Base-by-base conservation (phyloP, 2,888 invertebrate genomes). In the Anodontia alba region DNA sequence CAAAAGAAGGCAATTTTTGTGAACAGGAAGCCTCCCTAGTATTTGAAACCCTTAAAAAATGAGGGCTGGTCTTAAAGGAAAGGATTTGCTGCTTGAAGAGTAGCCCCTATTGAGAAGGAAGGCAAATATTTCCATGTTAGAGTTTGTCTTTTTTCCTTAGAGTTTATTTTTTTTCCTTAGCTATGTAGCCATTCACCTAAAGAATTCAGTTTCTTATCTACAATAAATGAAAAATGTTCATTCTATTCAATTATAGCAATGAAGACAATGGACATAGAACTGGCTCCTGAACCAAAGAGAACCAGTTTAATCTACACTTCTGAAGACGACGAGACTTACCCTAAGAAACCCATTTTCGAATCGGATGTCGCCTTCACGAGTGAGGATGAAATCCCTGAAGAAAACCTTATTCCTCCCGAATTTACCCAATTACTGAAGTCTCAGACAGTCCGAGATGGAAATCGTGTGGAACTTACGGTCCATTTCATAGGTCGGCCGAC, bases 401-500 rank as follows among this genome's bases (percentile, higher is more conserved):
- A 89, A 23, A 84, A 82, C 33, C 81, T 87, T 90, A 98, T 98
- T 8, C 96, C 97, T 51, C 99, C 99, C 33, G 95, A 96, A 87
- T 97, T 99, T 93, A 95, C 96, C 20, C 96, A 96, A 91, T 96
- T 96, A 83, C 95, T 98, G 84, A 95, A 96, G 75, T 96, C 97
- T 10, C 95, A 96, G 23, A 96, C 96, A 76, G 97, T 98, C 5
- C 98, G 98, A 97, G 99, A 99, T 93, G 98, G 98, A 54, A 98
- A 99, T 91, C 96, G 97, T 91, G 91, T 93, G 23, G 87, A 89
- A 20, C 87, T 94, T 73, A 87, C 81, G 17, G 93, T 93, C 2
- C 78, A 84, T 33, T 93, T 91, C 89, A 84, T 78, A 7, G 94
- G 93, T 17, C 77, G 78, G 15, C 94, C 94, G 17, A 76, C 86